phyloP scores from a whole-genome alignment of 2,797 vertebrate species.

The Poeciliopsis gracilis region DNA sequence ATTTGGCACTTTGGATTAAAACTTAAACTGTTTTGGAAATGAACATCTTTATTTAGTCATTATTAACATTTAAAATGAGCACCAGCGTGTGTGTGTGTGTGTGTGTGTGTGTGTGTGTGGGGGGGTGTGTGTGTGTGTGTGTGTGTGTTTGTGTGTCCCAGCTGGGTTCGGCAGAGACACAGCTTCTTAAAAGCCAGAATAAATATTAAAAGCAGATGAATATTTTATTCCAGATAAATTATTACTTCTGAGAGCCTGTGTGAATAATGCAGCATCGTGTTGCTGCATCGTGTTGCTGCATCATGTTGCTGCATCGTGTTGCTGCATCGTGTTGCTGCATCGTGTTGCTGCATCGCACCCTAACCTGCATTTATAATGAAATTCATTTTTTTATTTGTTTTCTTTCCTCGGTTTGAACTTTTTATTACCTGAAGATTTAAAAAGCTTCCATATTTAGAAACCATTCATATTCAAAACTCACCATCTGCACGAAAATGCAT shows the following conservation, averaged over 20 bases:
- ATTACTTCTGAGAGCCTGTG: conserved; percentile 54
- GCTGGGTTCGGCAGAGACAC: conserved; percentile 11
- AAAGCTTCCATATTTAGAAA: conserved; percentile 28
- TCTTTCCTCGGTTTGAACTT: conserved; percentile 48
- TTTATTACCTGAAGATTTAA: conserved; percentile 36
- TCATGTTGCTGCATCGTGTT: too few relatives aligned
- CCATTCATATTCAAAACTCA: not conserved
- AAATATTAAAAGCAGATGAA: conserved; percentile 67
- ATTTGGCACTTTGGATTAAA: conserved; percentile 39
- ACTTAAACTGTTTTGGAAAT: conserved; percentile 37
- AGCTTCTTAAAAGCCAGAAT: conserved; percentile 57
- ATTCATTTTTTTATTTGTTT: too few relatives aligned
- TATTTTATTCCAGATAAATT: conserved; percentile 66
- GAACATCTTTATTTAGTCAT: conserved; percentile 45
- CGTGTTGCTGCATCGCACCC: too few relatives aligned
- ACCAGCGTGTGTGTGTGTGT: not conserved
- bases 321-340: too few relatives aligned
- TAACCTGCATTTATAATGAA: too few relatives aligned
- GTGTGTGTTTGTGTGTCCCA: conserved; percentile 14
- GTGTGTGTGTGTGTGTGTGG: conserved; percentile 6
- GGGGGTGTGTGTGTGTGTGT: not conserved
- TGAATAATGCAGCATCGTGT: conserved; percentile 19
- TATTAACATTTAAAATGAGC: conserved; percentile 35
- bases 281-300: too few relatives aligned
- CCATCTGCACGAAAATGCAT: too few relatives aligned